phyloP scores from a whole-genome alignment of 2,113 vertebrate species.

The Urocitellus parryii region DNA sequence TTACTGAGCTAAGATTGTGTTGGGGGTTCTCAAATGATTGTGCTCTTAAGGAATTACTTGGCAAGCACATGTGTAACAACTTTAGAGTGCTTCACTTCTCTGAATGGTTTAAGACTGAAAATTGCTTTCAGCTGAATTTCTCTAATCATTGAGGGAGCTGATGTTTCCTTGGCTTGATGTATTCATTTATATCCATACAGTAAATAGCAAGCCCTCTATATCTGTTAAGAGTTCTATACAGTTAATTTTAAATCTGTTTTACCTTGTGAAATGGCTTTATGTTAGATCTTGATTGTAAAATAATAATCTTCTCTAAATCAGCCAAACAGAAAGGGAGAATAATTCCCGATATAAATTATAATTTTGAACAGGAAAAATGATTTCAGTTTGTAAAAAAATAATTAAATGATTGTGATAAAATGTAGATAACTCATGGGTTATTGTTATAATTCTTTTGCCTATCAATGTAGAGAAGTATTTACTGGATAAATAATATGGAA shows the following conservation, averaged over 20 bases:
- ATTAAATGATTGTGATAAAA: background rate
- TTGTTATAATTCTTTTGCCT: background rate
- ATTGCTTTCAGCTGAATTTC: background rate
- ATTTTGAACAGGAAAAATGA: background rate
- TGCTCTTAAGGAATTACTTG: background rate
- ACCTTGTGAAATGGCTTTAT: background rate
- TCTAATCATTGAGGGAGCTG: background rate
- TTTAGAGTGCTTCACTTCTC: background rate
- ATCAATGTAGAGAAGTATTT: background rate
- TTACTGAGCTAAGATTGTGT: background rate
- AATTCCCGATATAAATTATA: background rate
- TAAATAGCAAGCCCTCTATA: background rate
- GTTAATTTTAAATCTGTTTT: conserved; percentile 49
- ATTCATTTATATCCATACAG: background rate
- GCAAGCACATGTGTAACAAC: background rate
- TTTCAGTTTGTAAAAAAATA: background rate
- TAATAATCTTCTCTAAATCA: background rate
- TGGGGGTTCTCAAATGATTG: background rate
- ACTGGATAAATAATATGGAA: background rate
- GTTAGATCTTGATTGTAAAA: background rate
- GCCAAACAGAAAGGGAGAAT: background rate
- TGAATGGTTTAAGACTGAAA: background rate
- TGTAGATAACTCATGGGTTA: background rate
- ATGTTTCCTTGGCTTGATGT: background rate
- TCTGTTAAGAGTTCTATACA: background rate